Evolutionary conservation across 1,140 invertebrate genomes (phyloP), one percentile per base, ranked within the genome.

Genomic region (Ceratina australensis): DNA sequence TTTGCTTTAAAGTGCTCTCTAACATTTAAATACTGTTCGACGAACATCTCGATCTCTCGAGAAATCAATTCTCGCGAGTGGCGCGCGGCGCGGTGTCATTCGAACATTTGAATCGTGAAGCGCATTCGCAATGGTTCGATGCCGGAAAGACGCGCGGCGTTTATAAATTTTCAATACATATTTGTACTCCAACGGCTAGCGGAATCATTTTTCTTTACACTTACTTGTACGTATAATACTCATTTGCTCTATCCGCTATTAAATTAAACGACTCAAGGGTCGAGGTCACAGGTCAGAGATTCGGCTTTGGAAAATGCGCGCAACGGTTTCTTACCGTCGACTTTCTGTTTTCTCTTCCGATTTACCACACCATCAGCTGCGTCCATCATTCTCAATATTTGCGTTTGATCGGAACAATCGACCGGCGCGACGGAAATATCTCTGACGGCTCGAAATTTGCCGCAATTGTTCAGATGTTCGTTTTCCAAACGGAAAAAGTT

Each of bases 381-480:
- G 87, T 98, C 98, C 98, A 98, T 98, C 96, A 98, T 98, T 24
- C 96, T 94, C 15, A 98, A 92, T 64, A 98, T 96, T 82, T 96
- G 94, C 7, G 94, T 95, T 92, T 98, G 97, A 93, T 98, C 97
- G 16, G 96, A 97, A 22, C 96, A 96, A 91, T 98, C 97, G 12
- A 99, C 94, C 0, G 98, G 98, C 15, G 97, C 98, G 15, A 99
- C 97, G 0, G 97, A 98, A 24, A 99, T 99, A 89, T 99, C 98
- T 49, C 98, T 91, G 0, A 99, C 98, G 13, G 98, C 98, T 88
- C 98, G 93, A 93, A 99, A 99, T 92, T 99, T 98, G 89, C 98
- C 98, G 93, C 98, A 99, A 93, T 99, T 99, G 93, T 99, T 99
- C 20, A 99, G 92, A 94, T 99, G 98, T 89, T 99, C 98, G 93